Evolutionary conservation across 2,888 invertebrate genomes (phyloP).

Genomic region (Gymnoscelis rufifasciata): DNA sequence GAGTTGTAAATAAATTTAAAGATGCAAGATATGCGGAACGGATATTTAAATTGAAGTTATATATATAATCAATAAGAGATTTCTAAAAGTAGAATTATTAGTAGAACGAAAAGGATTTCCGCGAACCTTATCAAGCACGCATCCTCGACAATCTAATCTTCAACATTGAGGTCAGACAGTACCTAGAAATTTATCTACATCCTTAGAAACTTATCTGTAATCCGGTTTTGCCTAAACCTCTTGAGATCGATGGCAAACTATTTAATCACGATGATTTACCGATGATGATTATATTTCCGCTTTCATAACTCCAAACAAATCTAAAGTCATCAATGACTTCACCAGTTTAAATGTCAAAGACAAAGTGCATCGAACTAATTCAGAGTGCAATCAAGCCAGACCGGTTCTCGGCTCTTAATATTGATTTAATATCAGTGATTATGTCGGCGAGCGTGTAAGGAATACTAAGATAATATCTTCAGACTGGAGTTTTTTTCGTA

Average conservation of each 20-base stretch:
- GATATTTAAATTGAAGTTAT: neutral
- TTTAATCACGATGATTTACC: neutral
- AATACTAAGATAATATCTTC: slow-evolving; percentile 19
- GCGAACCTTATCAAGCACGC: slow-evolving; percentile 23
- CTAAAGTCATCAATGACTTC: slow-evolving; percentile 26
- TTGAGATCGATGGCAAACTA: neutral
- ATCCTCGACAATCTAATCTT: slow-evolving; percentile 24
- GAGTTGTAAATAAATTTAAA: neutral
- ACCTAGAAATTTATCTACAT: slow-evolving; percentile 20
- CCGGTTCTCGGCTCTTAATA: slow-evolving; percentile 32
- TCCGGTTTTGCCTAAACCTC: slow-evolving; percentile 5
- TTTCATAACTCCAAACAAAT: slow-evolving; percentile 11
- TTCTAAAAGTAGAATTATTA: slow-evolving; percentile 11
- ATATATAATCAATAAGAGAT: slow-evolving; percentile 9
- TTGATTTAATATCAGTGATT: slow-evolving; percentile 28
- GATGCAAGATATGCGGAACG: neutral
- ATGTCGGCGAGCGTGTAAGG: slow-evolving; percentile 21
- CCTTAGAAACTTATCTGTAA: slow-evolving; percentile 8
- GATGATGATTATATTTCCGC: slow-evolving; percentile 10
- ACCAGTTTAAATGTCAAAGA: slow-evolving; percentile 32
- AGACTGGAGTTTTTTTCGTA: slow-evolving; percentile 11
- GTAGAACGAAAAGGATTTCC: slow-evolving; percentile 22
- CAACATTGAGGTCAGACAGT: slow-evolving; percentile 22
- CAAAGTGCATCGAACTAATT: slow-evolving; percentile 40
- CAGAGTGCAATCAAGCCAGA: slow-evolving; percentile 33